phyloP scores from a whole-genome alignment of 1,140 invertebrate species.

The Zaprionus gabonicus region DNA sequence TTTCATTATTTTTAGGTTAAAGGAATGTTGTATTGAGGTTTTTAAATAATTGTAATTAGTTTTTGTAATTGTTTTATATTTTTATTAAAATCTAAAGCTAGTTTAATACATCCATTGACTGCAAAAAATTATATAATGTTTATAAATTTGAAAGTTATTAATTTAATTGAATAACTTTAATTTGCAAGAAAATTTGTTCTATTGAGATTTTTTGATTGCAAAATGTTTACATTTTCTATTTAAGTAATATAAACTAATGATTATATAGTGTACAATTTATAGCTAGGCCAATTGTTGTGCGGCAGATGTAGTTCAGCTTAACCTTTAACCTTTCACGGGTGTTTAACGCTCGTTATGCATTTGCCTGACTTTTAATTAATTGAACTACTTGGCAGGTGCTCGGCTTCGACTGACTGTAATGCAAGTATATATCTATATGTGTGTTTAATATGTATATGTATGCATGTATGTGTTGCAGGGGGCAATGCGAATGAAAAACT shows the following conservation, averaged over 20 bases:
- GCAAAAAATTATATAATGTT: neutral
- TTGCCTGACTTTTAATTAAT: constrained; percentile 74
- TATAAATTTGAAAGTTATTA: neutral
- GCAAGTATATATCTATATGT: neutral
- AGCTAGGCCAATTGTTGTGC: neutral
- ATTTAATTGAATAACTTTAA: neutral
- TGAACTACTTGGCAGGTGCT: constrained; percentile 61
- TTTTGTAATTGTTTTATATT: neutral
- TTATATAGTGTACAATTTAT: neutral
- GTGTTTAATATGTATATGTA: neutral
- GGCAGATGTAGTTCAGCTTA: neutral
- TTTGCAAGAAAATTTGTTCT: neutral
- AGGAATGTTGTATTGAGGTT: too few relatives aligned
- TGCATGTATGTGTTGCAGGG: neutral
- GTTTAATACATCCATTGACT: neutral
- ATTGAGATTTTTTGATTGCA: neutral
- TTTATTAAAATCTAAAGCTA: neutral
- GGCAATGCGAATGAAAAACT: constrained; percentile 35
- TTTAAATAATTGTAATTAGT: neutral
- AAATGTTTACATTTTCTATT: too few relatives aligned
- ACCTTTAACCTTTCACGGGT: neutral
- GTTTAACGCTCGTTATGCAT: constrained; percentile 55
- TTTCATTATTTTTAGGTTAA: too few relatives aligned
- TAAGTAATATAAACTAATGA: too few relatives aligned
- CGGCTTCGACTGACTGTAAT: constrained; percentile 7